A percentile compares a stretch with the other conserved stretches of the same genome.
Conservation (phyloP, 2,113 vertebrate species). For the Ursus arctos region DNA sequence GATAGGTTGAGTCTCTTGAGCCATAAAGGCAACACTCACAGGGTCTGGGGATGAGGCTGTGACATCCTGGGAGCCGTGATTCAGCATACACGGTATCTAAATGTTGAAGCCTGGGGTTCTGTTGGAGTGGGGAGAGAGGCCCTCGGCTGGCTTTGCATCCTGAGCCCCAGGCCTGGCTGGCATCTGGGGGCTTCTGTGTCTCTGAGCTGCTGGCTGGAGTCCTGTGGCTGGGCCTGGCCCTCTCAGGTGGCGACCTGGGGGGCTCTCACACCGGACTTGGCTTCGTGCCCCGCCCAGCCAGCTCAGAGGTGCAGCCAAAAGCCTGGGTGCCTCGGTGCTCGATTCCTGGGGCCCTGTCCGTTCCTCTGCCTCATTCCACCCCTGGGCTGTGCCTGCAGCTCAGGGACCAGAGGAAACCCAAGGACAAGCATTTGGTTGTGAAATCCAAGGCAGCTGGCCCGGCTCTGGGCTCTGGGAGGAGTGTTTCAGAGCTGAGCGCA, state of each 20-base stretch:
- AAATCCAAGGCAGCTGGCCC: not conserved
- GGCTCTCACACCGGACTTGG: fast-evolving
- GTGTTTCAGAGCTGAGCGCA: slow-evolving; percentile 23
- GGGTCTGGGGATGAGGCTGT: not conserved
- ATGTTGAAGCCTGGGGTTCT: not conserved
- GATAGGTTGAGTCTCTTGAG: not conserved
- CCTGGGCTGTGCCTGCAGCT: not conserved
- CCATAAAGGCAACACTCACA: not conserved
- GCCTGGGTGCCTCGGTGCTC: not conserved
- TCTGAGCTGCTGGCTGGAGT: not conserved
- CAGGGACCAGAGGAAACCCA: not conserved
- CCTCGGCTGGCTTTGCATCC: not conserved
- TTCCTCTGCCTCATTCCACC: not conserved
- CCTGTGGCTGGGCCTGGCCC: not conserved
- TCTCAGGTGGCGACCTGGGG: not conserved
- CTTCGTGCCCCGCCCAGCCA: not conserved
- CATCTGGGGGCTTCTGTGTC: not conserved
- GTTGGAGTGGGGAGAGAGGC: not conserved
- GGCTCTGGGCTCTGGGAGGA: not conserved
- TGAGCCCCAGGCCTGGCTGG: not conserved
- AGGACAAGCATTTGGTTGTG: not conserved
- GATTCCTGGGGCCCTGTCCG: not conserved
- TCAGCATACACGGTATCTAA: not conserved
- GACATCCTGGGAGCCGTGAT: not conserved
- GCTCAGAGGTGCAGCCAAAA: not conserved